These are phyloP conservation scores for Chaetophractus vellerosus DNA, from an alignment of 2,797 vertebrate species.

Conservation along the genomic window DNA sequence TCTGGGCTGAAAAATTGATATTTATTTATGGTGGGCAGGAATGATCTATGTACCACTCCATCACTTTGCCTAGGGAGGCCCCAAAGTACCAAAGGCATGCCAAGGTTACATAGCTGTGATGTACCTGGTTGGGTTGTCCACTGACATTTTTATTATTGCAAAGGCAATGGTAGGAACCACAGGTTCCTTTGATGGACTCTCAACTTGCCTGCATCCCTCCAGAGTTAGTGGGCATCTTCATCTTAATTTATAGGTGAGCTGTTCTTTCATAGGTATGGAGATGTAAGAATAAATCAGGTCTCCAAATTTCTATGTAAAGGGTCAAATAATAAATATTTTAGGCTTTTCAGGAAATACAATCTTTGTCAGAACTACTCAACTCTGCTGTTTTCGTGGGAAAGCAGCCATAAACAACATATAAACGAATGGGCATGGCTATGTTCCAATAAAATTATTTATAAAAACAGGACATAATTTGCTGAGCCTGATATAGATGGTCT, in stretches of 20 bases:
- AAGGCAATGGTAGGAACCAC: neutral
- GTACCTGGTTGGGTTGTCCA: neutral
- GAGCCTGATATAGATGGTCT: neutral
- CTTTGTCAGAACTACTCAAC: neutral
- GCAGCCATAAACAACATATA: neutral
- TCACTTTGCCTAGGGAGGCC: neutral
- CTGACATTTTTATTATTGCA: neutral
- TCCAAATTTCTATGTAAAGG: neutral
- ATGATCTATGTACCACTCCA: neutral
- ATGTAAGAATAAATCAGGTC: neutral
- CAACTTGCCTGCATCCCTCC: neutral
- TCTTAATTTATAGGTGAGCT: neutral
- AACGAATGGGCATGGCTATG: neutral
- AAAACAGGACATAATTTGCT: neutral
- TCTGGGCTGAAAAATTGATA: conserved; percentile 28
- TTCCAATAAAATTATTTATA: neutral
- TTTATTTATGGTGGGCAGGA: conserved; percentile 5
- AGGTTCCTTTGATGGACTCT: neutral
- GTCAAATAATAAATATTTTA: neutral
- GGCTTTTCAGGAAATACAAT: neutral
- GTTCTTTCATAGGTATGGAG: neutral
- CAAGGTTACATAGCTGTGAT: neutral
- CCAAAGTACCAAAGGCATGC: neutral
- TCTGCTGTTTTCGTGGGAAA: neutral
- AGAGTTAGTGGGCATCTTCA: neutral